Base-by-base conservation (phyloP, 2,888 invertebrate genomes). In the Calameuta pallipes region DNA sequence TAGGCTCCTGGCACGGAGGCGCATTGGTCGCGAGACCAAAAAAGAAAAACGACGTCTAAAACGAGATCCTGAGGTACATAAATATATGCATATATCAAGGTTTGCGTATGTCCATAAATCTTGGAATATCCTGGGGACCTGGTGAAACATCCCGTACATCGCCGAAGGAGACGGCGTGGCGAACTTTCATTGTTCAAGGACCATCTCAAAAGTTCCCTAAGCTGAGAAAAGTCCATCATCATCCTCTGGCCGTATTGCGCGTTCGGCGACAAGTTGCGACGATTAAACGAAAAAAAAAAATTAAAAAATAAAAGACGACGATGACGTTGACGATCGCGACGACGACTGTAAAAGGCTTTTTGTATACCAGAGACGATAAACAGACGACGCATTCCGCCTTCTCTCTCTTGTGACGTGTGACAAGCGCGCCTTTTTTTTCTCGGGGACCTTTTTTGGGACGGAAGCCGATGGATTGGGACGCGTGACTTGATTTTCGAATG, bases 141-240 rank as follows among this genome's bases (percentile, higher is more conserved):
- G 41, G 41, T 41, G 41, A 56, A 56, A 56, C 41, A 23, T 56
- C 41, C 41, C 41, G 41, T 56, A 23, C 0, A 71, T 71, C 71
- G 71, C 71, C 71, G 71, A 71, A 4, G 23, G 71, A 15, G 34
- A 71, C 34, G 34, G 71, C 71, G 71, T 71, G 83, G 78, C 41
- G 41, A 56, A 56, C 41, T 86, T 87, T 87, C 89, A 91, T 90
- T 90, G 90, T 91, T 91, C 91, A 92, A 92, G 92, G 92, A 92
- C 92, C 92, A 92, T 92, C 92, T 92, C 92, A 92, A 92, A 92
- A 92, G 92, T 92, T 92, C 92, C 92, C 91, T 89, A 90, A 89
- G 89, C 89, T 86, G 87, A 91, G 86, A 88, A 89, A 88, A 89
- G 86, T 88, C 88, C 88, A 89, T 88, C 84, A 78, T 82, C 82